Conservation (phyloP, 2,888 invertebrate species). For the Linyphia triangularis region DNA sequence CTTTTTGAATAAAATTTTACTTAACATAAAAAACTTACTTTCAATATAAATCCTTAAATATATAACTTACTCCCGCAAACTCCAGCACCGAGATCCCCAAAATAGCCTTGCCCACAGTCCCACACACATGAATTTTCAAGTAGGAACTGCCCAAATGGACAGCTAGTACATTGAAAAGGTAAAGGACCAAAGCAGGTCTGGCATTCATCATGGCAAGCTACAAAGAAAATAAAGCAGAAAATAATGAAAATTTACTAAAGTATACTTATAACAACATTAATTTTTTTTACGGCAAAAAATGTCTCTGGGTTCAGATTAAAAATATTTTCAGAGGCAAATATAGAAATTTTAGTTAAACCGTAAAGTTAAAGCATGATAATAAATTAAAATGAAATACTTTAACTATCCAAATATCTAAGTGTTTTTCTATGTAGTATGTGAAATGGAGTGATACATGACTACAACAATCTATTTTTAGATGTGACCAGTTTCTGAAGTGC, state of each 20-base stretch:
- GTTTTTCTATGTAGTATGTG: no score
- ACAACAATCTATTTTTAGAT: no score
- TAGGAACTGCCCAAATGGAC: slow-evolving; percentile 55
- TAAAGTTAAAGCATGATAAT: no score
- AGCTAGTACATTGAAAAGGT: slow-evolving; percentile 58
- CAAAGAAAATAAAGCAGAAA: background rate
- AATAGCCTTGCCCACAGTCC: slow-evolving; percentile 68
- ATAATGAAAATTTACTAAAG: background rate
- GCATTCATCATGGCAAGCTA: slow-evolving; percentile 68
- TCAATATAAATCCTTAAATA: background rate
- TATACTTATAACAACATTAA: background rate
- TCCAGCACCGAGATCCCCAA: slow-evolving; percentile 66
- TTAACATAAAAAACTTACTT: background rate
- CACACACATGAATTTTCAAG: slow-evolving; percentile 65
- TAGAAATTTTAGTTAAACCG: no score
- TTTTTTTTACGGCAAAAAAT: background rate
- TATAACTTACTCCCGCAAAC: slow-evolving; percentile 56
- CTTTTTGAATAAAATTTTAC: no score
- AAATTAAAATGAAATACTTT: no score
- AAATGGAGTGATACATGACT: no score
- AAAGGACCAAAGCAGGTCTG: slow-evolving; percentile 61
- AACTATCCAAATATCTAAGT: no score
- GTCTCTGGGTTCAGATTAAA: background rate
- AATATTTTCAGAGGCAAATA: no score
- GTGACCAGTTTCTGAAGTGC: no score